These are phyloP conservation scores for Cydia pomonella DNA, from an alignment of 1,140 invertebrate genomes.

Conservation along the genomic window DNA sequence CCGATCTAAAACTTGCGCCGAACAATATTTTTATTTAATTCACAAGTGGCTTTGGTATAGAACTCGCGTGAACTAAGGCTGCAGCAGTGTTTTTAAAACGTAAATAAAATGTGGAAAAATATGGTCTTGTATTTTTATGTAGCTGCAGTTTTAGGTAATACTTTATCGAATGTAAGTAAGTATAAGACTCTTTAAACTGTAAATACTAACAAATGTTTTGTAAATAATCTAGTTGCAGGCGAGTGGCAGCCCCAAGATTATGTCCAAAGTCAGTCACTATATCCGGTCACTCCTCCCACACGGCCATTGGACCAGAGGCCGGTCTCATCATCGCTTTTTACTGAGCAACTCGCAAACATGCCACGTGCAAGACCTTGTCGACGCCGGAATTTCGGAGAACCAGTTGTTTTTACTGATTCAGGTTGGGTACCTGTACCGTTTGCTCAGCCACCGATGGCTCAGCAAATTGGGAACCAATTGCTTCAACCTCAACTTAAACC, in stretches of 20 bases:
- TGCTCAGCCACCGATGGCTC: not conserved
- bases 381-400: not conserved
- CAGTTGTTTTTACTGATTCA: not conserved
- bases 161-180: not conserved
- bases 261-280: not conserved
- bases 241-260: constrained; percentile 6
- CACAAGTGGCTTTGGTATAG: constrained; percentile 1
- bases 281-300: not conserved
- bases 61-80: not conserved
- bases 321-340: not conserved
- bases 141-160: constrained; percentile 10
- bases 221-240: not conserved
- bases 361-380: not conserved
- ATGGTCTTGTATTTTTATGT: not conserved
- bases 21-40: constrained; percentile 20
- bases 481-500: not conserved
- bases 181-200: not conserved
- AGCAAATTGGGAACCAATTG: not conserved
- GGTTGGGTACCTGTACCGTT: not conserved
- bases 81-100: not conserved
- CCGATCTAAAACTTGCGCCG: constrained; percentile 29
- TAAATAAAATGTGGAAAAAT: constrained; percentile 17
- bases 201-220: not conserved
- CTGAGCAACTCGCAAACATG: not conserved
- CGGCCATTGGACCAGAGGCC: not conserved